Evolutionary conservation across 2,888 invertebrate species (phyloP).

Genomic region (Nephrotoma guestfalica): DNA sequence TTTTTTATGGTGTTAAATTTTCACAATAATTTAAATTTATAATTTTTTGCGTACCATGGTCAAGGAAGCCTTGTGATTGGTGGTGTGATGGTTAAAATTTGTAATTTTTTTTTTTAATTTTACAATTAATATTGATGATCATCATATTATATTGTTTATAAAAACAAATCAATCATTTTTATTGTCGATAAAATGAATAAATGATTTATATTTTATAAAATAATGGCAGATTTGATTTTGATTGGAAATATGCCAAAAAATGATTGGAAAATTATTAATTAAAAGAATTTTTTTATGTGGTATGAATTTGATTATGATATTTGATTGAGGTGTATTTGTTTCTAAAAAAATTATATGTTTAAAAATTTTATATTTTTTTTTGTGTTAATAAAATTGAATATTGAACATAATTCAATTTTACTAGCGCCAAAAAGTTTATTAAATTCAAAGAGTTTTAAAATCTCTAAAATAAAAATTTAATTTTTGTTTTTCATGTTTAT

Average conservation of each 20-base stretch:
- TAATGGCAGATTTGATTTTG: not conserved
- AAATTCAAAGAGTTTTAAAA: not conserved
- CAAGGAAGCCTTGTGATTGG: constrained; percentile 3
- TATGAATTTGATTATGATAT: not conserved
- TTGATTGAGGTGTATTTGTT: not conserved
- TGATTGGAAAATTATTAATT: not conserved
- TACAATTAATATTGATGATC: not conserved
- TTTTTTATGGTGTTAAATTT: not conserved
- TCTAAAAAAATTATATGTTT: not conserved
- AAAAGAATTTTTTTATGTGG: not conserved
- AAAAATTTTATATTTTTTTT: not conserved
- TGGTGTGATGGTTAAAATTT: not conserved
- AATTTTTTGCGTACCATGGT: constrained; percentile 2
- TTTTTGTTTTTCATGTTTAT: not conserved
- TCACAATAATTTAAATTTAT: not conserved
- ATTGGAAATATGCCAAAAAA: constrained; percentile 1
- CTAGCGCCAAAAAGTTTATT: not conserved
- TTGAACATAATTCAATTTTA: not conserved
- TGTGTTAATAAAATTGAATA: not conserved
- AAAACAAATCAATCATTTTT: constrained; percentile 1
- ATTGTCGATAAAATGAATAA: not conserved
- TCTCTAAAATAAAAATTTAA: not conserved
- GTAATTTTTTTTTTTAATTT: not conserved
- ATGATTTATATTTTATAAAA: not conserved
- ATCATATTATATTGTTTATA: constrained; percentile 1